Conservation (phyloP, 2,797 vertebrate species). For the Lepus oiostolus region DNA sequence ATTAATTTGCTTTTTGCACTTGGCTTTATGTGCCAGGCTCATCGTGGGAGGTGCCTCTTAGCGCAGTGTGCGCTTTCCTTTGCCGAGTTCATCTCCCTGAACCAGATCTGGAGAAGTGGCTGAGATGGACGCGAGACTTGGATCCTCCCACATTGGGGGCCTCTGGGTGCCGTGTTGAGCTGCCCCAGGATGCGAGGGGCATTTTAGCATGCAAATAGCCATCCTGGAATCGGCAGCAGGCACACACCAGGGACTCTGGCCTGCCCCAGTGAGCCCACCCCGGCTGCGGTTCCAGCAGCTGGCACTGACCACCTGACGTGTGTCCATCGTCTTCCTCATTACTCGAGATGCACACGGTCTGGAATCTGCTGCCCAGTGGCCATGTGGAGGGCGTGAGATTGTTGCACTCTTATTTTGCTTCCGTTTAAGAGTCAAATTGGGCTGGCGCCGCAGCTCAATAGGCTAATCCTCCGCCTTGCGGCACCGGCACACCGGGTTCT, state of each 20-base stretch:
- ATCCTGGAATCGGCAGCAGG: not conserved
- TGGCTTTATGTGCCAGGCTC: not conserved
- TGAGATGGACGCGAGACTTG: fast-evolving
- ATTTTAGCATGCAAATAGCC: not conserved
- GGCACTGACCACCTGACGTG: fast-evolving
- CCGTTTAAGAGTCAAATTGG: not conserved
- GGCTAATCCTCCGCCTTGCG: no score
- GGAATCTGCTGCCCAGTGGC: fast-evolving
- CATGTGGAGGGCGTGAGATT: not conserved
- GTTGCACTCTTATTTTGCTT: not conserved
- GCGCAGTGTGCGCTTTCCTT: not conserved
- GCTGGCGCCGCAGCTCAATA: no score
- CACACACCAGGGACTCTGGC: not conserved
- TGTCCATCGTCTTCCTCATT: fast-evolving
- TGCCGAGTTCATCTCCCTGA: not conserved
- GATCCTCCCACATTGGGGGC: fast-evolving
- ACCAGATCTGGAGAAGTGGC: not conserved
- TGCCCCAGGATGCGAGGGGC: fast-evolving
- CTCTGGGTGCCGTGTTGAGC: not conserved
- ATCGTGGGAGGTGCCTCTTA: not conserved
- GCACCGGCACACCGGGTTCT: no score
- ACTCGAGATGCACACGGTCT: fast-evolving
- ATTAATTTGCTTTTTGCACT: constrained; percentile 39
- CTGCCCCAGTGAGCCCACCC: fast-evolving
- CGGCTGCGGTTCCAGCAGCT: fast-evolving